Evolutionary conservation across 1,140 invertebrate species (phyloP).

Genomic region (Apis dorsata): DNA sequence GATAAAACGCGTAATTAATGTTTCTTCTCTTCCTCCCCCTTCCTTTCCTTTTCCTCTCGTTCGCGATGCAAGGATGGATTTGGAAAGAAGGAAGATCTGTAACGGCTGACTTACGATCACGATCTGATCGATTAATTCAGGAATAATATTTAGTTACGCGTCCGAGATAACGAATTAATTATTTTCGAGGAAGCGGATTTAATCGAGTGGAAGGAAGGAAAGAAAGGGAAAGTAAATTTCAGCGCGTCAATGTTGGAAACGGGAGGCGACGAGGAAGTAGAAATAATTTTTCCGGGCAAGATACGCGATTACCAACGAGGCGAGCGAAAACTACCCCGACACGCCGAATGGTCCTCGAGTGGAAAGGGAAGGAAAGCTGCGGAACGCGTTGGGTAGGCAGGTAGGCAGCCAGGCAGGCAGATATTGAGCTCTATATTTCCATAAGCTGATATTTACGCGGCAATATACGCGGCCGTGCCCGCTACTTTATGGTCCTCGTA

Average conservation of each 20-base stretch:
- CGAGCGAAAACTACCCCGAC: constrained; percentile 59
- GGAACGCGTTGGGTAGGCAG: constrained; percentile 62
- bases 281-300: constrained; percentile 58
- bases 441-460: constrained; percentile 82
- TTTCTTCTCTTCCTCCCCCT: no score
- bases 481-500: constrained; percentile 81
- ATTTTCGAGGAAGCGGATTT: no score
- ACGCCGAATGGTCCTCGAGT: constrained; percentile 50
- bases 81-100: no score
- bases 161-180: constrained; percentile 27
- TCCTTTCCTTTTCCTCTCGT: no score
- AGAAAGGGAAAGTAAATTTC: no score
- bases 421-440: constrained; percentile 82
- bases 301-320: constrained; percentile 58
- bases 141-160: no score
- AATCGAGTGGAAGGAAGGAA: no score
- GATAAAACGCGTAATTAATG: no score
- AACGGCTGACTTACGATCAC: no score
- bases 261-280: not conserved
- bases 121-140: no score
- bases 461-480: constrained; percentile 79
- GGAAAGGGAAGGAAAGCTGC: constrained; percentile 70
- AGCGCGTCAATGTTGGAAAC: not conserved
- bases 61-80: no score
- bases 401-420: constrained; percentile 72